Evolutionary conservation across 2,797 vertebrate species (phyloP).

Genomic region (Mormyrus proboscirostris): DNA sequence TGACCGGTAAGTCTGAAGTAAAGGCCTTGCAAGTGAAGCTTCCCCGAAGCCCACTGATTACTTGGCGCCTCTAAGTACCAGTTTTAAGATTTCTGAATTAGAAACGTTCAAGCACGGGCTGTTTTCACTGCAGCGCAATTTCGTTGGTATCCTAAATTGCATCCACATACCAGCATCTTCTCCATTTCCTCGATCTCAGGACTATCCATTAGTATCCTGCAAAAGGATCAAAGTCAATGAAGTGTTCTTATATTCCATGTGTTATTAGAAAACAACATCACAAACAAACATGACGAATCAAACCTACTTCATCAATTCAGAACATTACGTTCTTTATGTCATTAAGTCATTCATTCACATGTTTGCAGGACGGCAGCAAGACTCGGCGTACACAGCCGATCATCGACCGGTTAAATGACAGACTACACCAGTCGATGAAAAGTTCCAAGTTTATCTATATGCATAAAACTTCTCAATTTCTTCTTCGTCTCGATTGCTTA

Average conservation of each 20-base stretch:
- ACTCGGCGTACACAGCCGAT: background rate
- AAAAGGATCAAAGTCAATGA: background rate
- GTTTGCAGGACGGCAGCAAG: background rate
- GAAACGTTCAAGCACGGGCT: background rate
- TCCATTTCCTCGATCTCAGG: constrained; percentile 15
- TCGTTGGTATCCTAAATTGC: background rate
- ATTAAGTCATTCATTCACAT: background rate
- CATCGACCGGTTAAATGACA: background rate
- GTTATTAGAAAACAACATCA: background rate
- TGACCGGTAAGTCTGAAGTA: background rate
- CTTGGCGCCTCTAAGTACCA: background rate
- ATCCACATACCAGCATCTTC: constrained; percentile 14
- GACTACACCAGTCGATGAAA: background rate
- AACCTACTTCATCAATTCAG: background rate
- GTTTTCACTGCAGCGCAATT: background rate
- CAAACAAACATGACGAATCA: background rate
- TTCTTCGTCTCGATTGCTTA: background rate
- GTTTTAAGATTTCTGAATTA: background rate
- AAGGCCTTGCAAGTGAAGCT: background rate
- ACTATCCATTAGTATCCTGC: constrained; percentile 17
- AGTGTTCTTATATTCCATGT: background rate
- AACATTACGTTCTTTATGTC: background rate
- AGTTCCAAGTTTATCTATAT: background rate
- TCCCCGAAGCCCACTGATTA: background rate
- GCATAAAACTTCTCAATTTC: background rate